Percentiles rank a stretch among this genome's conserved stretches.
These are phyloP conservation scores for Orchesella cincta DNA, from an alignment of 1,140 invertebrate species.

Conservation along the genomic window DNA sequence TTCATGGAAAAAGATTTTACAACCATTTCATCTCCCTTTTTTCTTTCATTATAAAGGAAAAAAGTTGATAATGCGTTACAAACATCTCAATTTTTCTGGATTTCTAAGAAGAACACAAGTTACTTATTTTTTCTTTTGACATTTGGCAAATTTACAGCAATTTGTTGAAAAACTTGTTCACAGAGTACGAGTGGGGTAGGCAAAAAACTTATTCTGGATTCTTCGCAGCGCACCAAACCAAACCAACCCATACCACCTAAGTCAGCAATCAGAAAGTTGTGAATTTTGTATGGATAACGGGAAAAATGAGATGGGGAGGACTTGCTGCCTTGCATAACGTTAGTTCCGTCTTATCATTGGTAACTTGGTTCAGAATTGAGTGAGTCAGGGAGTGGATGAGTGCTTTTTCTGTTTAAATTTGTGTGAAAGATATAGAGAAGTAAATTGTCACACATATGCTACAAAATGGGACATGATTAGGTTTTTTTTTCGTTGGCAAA, in stretches of 20 bases:
- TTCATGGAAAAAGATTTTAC: slow-evolving; percentile 15
- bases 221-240: no score
- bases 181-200: background rate
- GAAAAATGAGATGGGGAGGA: background rate
- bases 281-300: background rate
- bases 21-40: background rate
- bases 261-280: background rate
- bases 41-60: background rate
- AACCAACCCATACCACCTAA: background rate
- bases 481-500: no score
- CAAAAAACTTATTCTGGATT: background rate
- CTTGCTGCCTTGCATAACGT: background rate
- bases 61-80: background rate
- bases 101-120: background rate
- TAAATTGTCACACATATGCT: no score
- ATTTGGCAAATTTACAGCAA: slow-evolving; percentile 21
- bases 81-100: background rate
- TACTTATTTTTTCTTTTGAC: slow-evolving; percentile 3
- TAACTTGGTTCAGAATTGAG: no score
- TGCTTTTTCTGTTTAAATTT: no score
- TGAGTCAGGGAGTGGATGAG: no score
- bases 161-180: background rate
- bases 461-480: no score
- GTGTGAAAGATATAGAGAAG: no score
- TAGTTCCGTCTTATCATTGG: no score